Conservation (phyloP, 2,888 invertebrate genomes). For the Strigamia crassipes region DNA sequence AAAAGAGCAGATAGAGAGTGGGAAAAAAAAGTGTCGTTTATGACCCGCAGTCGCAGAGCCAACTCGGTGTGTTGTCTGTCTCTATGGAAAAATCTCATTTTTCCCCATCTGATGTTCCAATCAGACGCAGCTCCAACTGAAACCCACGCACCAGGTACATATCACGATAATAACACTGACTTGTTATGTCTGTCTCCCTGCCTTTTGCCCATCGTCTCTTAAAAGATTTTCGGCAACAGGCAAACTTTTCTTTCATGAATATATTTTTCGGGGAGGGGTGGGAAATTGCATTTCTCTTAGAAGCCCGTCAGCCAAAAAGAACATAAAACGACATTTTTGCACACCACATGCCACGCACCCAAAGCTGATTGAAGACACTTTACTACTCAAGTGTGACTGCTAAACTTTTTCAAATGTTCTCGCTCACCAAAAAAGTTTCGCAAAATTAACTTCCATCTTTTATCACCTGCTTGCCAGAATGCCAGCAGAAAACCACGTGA, state of each 20-base stretch:
- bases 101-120: slow-evolving; percentile 37
- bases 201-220: slow-evolving; percentile 42
- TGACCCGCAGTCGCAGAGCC: slow-evolving; percentile 42
- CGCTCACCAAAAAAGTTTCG: not conserved
- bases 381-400: slow-evolving; percentile 42
- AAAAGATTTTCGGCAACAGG: slow-evolving; percentile 42
- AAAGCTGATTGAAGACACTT: slow-evolving; percentile 42
- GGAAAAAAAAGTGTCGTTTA: slow-evolving; percentile 37
- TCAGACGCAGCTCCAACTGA: slow-evolving; percentile 40
- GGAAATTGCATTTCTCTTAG: slow-evolving; percentile 39
- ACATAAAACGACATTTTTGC: slow-evolving; percentile 42
- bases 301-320: slow-evolving; percentile 39
- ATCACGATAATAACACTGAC: slow-evolving; percentile 38
- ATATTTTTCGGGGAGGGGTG: slow-evolving; percentile 31
- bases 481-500: not conserved
- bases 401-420: slow-evolving; percentile 33
- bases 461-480: not conserved
- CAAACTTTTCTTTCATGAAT: slow-evolving; percentile 42
- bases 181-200: slow-evolving; percentile 39
- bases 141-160: slow-evolving; percentile 38
- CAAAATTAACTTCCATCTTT: slow-evolving; percentile 34
- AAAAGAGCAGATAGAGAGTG: slow-evolving; percentile 38
- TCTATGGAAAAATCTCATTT: slow-evolving; percentile 40
- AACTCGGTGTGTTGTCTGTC: slow-evolving; percentile 42
- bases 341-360: slow-evolving; percentile 38